Conservation (phyloP, 2,888 invertebrate genomes). For the Eremobia ochroleuca region DNA sequence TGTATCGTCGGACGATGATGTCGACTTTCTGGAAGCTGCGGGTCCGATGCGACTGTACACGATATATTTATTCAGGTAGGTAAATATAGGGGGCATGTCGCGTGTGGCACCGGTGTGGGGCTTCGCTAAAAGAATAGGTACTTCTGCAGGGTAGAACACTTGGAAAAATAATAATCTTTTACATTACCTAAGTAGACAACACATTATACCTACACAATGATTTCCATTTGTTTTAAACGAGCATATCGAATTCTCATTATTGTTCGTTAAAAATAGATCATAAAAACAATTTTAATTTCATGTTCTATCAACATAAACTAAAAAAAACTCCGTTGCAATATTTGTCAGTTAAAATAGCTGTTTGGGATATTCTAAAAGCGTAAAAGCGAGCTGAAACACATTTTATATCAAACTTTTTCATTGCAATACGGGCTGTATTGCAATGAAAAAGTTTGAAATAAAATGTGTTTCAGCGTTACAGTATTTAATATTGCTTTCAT, state of each 20-base stretch:
- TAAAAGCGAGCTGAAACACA: not conserved
- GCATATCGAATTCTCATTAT: not conserved
- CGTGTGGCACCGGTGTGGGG: no score
- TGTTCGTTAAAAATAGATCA: not conserved
- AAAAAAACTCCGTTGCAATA: not conserved
- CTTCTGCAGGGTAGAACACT: not conserved
- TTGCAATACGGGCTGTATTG: not conserved
- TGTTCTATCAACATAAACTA: not conserved
- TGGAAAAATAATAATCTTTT: not conserved
- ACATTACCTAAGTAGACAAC: not conserved
- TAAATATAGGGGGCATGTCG: no score
- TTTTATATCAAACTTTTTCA: conserved; percentile 11
- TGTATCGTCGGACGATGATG: no score
- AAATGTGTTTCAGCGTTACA: not conserved
- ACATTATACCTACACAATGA: not conserved
- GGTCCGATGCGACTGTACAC: no score
- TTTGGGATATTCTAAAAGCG: not conserved
- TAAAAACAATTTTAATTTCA: not conserved
- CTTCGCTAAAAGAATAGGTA: not conserved
- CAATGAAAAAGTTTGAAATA: conserved; percentile 6
- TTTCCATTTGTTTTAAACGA: not conserved
- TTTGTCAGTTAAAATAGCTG: not conserved
- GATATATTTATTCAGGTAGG: no score
- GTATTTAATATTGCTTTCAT: conserved; percentile 1
- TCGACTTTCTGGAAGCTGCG: no score